phyloP scores from a whole-genome alignment of 2,797 vertebrate genomes.

The Sebastes iracundus region DNA sequence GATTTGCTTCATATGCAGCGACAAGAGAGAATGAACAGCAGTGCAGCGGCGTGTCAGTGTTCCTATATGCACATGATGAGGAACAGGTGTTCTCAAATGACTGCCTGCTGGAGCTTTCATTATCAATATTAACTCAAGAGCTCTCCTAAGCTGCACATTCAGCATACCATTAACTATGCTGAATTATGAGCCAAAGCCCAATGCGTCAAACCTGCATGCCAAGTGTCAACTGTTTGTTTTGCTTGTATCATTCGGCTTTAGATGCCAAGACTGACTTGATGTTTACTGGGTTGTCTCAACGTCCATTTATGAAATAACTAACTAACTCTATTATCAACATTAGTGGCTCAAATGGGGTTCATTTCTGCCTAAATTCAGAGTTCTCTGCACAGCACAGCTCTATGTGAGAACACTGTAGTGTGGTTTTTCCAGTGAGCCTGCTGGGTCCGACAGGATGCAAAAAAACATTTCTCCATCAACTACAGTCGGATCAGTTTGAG shows the following conservation, averaged over 20 bases:
- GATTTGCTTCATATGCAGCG: not conserved
- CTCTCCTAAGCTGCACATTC: slow-evolving; percentile 11
- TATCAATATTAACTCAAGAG: slow-evolving; percentile 35
- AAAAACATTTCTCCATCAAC: not conserved
- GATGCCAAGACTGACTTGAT: not conserved
- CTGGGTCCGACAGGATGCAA: not conserved
- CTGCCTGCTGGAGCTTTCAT: slow-evolving; percentile 42
- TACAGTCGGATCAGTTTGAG: not conserved
- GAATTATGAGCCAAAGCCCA: not conserved
- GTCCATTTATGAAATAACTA: not conserved
- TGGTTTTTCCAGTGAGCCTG: not conserved
- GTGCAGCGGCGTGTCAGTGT: not conserved
- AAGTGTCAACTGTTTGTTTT: not conserved
- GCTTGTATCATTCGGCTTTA: not conserved
- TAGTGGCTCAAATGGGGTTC: not conserved
- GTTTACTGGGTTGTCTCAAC: not conserved
- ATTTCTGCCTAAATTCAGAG: not conserved
- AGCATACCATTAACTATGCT: not conserved
- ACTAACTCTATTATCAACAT: not conserved
- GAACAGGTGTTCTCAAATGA: slow-evolving; percentile 54
- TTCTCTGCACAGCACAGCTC: not conserved
- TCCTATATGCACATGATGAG: slow-evolving; percentile 19
- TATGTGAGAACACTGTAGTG: not conserved
- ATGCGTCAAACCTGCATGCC: not conserved
- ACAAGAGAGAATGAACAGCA: slow-evolving; percentile 32